Evolutionary conservation across 2,888 invertebrate species (phyloP), one percentile per base, ranked within the genome.

Genomic region (Blera fallax): DNA sequence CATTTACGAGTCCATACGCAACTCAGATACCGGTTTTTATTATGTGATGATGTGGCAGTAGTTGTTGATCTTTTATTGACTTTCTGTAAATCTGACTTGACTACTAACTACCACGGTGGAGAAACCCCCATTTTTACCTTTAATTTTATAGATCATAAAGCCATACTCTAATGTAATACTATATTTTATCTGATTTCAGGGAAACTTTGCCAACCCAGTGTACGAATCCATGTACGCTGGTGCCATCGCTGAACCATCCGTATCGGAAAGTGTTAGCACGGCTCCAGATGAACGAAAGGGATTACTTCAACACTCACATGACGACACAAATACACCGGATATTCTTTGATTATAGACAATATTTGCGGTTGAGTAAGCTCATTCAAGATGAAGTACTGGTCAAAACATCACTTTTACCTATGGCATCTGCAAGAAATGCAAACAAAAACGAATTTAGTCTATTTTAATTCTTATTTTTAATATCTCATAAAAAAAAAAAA

Each of bases 181-280:
- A 24, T 10, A 1, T 43, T 62, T 0, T 48, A 56, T 32, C 52
- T 65, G 87, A 76, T 90, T 90, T 10, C 88, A 94, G 93, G 95
- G 95, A 29, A 96, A 97, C 92, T 97, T 97, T 93, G 96, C 96
- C 18, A 97, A 97, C 93, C 97, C 97, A 0, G 96, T 97, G 54
- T 97, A 97, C 92, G 97, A 97, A 89, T 96, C 96, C 62, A 95
- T 96, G 93, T 97, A 96, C 92, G 93, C 93, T 16, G 92, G 92
- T 70, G 92, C 90, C 37, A 91, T 91, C 69, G 89, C 89, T 43
- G 90, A 90, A 64, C 89, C 89, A 1, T 89, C 89, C 29, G 90
- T 89, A 65, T 88, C 90, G 3, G 91, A 91, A 82, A 90, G 89
- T 69, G 89, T 90, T 32, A 91, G 90, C 81, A 91, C 90, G 40